Percentiles rank a stretch among this genome's conserved stretches.
These are phyloP conservation scores for Ovis canadensis DNA, from an alignment of 2,113 vertebrate genomes.

Conservation along the genomic window DNA sequence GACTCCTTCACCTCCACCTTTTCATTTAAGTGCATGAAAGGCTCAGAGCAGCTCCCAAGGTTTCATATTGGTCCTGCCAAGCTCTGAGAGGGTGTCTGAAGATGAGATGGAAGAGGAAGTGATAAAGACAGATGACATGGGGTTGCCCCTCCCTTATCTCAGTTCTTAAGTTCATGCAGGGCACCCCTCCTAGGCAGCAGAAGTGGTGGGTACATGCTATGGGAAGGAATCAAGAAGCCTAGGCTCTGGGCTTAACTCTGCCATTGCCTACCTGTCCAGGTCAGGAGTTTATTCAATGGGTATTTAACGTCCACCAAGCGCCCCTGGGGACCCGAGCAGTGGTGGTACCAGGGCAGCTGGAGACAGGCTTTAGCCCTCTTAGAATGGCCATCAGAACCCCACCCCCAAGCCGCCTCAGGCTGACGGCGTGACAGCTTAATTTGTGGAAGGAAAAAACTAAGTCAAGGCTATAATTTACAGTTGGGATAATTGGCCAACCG, in stretches of 20 bases:
- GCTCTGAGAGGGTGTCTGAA: background rate
- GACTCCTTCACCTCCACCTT: background rate
- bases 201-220: background rate
- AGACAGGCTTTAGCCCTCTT: background rate
- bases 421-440: slow-evolving; percentile 68
- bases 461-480: slow-evolving; percentile 72
- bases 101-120: background rate
- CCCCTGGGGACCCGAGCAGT: background rate
- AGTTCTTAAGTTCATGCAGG: background rate
- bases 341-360: background rate
- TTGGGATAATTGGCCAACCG: slow-evolving; percentile 68
- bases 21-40: background rate
- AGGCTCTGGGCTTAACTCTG: background rate
- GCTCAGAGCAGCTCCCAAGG: background rate
- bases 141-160: background rate
- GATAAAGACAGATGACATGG: background rate
- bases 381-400: slow-evolving; percentile 9
- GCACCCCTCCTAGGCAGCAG: background rate
- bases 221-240: background rate
- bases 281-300: background rate
- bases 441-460: slow-evolving; percentile 64
- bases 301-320: background rate
- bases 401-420: slow-evolving; percentile 44
- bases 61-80: background rate
- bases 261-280: background rate